Evolutionary conservation across 2,888 invertebrate genomes (phyloP).

Genomic region (Troides aeacus): DNA sequence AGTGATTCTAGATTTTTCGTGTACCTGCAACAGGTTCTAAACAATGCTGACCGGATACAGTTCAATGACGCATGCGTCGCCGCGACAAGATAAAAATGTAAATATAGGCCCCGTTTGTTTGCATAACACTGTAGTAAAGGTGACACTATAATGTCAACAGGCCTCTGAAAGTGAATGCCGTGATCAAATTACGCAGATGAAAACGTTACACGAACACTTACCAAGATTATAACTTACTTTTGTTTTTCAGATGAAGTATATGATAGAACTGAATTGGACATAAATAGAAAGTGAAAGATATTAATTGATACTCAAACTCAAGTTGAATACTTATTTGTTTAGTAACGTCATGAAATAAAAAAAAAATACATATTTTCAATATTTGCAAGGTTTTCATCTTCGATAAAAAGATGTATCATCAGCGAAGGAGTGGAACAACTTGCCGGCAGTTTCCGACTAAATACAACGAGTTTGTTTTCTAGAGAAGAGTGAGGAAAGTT

Average conservation of each 20-base stretch:
- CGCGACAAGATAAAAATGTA: slow-evolving; percentile 52
- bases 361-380: no score
- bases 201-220: slow-evolving; percentile 34
- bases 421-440: no score
- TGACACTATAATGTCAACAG: slow-evolving; percentile 60
- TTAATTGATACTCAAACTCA: no score
- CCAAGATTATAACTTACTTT: not conserved
- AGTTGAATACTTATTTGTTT: no score
- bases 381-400: no score
- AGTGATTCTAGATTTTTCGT: not conserved
- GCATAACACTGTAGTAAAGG: slow-evolving; percentile 44
- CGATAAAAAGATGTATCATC: no score
- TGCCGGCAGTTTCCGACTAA: no score
- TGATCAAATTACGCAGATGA: slow-evolving; percentile 51
- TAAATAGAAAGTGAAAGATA: no score
- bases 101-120: slow-evolving; percentile 51
- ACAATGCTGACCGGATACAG: slow-evolving; percentile 3
- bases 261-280: no score
- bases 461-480: no score
- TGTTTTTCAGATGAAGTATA: not conserved
- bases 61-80: slow-evolving; percentile 33
- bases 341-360: no score
- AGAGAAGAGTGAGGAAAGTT: no score
- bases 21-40: not conserved
- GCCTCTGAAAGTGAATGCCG: slow-evolving; percentile 45